Evolutionary conservation across 2,888 invertebrate genomes (phyloP).

Genomic region (Morpho achilles): DNA sequence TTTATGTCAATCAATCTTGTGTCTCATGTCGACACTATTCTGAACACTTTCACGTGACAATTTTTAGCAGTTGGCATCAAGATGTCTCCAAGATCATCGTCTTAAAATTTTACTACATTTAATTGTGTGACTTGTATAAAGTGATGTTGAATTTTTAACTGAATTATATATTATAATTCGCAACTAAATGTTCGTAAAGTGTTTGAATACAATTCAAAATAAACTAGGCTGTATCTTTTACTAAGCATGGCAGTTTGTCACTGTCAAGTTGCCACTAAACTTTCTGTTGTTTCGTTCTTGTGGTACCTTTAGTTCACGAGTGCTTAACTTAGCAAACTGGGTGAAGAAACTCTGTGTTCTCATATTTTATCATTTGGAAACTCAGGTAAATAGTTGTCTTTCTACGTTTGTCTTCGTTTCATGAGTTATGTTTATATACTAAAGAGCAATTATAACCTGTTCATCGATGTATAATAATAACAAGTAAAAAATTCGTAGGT

Average conservation of each 20-base stretch:
- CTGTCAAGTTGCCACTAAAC: slow-evolving; percentile 64
- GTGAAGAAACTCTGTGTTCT: neutral
- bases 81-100: slow-evolving; percentile 10
- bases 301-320: slow-evolving; percentile 11
- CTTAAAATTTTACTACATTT: slow-evolving; percentile 8
- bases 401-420: neutral
- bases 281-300: slow-evolving; percentile 46
- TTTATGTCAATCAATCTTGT: neutral
- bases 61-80: slow-evolving; percentile 16
- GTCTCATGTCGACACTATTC: neutral
- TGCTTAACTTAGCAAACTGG: slow-evolving; percentile 19
- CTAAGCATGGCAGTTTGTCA: slow-evolving; percentile 41
- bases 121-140: slow-evolving; percentile 4
- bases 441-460: too few relatives aligned
- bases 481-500: too few relatives aligned
- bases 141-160: neutral
- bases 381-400: slow-evolving; percentile 3
- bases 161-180: neutral
- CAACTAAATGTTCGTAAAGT: neutral
- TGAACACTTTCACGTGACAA: slow-evolving; percentile 8
- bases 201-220: slow-evolving; percentile 30
- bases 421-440: too few relatives aligned
- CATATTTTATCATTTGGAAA: slow-evolving; percentile 4
- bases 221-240: slow-evolving; percentile 32
- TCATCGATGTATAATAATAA: too few relatives aligned